Conservation (phyloP, 2,113 vertebrate genomes). For the Danio rerio region GRCz12tu NC_133181.1:41830001-41830500, state of each 20-base stretch:
- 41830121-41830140: fast-evolving
- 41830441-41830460: too few relatives aligned
- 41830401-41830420: too few relatives aligned
- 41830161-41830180: slow-evolving; percentile 73
- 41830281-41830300: background rate
- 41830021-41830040: slow-evolving; percentile 62
- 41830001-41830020: slow-evolving; percentile 62
- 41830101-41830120: slow-evolving; percentile 66
- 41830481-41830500: too few relatives aligned
- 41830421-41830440: too few relatives aligned
- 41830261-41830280: slow-evolving; percentile 2
- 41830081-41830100: slow-evolving; percentile 77
- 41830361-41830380: too few relatives aligned
- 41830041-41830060: slow-evolving; percentile 47
- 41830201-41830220: slow-evolving; percentile 74
- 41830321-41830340: too few relatives aligned
- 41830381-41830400: too few relatives aligned
- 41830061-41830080: slow-evolving; percentile 73
- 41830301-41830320: background rate
- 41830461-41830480: too few relatives aligned
- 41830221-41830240: slow-evolving; percentile 80
- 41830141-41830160: slow-evolving; percentile 79
- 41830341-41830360: too few relatives aligned
- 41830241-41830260: slow-evolving; percentile 82
- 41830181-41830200: slow-evolving; percentile 75